Evolutionary conservation across 1,140 invertebrate species (phyloP).

Genomic region (Whitmania pigra): DNA sequence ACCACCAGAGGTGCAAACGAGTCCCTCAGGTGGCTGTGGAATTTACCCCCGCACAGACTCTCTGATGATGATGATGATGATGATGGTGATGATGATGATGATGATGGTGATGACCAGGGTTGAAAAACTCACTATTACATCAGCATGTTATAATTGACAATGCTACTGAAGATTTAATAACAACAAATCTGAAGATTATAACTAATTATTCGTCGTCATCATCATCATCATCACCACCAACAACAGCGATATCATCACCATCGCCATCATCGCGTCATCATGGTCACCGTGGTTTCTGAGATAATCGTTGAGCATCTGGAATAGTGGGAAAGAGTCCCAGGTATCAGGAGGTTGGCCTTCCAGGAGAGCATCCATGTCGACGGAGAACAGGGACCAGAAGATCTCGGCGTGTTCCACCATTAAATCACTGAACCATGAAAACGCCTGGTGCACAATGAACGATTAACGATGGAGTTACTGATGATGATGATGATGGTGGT

Average conservation of each 20-base stretch:
- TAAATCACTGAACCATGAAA: conserved; percentile 99
- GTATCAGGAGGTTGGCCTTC: conserved; percentile 82
- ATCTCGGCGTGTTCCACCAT: conserved; percentile 98
- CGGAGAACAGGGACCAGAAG: conserved; percentile 97
- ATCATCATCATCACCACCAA: no score
- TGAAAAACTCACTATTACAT: no score
- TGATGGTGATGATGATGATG: no score
- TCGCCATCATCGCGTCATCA: conserved; percentile 4
- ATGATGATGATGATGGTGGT: no score
- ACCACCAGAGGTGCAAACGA: conserved; percentile 94
- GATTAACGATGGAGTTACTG: no score
- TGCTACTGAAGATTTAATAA: no score
- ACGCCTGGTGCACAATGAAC: conserved; percentile 61
- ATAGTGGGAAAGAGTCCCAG: conserved; percentile 97
- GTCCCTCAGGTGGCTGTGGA: conserved; percentile 89
- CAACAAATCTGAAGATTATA: no score
- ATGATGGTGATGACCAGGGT: no score
- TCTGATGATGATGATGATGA: conserved; percentile 50
- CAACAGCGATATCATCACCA: no score
- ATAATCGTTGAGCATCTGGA: conserved; percentile 98
- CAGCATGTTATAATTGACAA: no score
- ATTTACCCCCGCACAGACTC: conserved; percentile 87
- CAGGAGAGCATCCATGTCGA: conserved; percentile 96
- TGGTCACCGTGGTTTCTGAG: conserved; percentile 82
- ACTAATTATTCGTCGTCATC: no score